These are phyloP conservation scores for Branchinecta lindahli DNA, from an alignment of 1,140 invertebrate species.

Conservation along the genomic window DNA sequence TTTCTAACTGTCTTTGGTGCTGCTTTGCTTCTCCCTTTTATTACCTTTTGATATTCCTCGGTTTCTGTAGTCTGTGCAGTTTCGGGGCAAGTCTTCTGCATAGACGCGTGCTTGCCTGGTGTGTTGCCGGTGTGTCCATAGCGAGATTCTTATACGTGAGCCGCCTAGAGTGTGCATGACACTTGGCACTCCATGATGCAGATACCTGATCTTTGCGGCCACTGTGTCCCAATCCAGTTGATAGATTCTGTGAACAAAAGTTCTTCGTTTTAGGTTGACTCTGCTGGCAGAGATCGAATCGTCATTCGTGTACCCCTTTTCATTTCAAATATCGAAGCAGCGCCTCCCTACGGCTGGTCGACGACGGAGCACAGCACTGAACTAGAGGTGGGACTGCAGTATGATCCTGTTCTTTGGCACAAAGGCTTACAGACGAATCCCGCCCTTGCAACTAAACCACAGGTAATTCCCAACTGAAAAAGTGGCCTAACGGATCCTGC, in stretches of 20 bases:
- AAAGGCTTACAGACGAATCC: constrained; percentile 30
- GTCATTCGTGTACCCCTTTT: constrained; percentile 35
- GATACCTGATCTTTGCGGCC: too few relatives aligned
- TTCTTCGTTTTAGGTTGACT: constrained; percentile 11
- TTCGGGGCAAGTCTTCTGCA: too few relatives aligned
- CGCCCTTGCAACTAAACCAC: constrained; percentile 26
- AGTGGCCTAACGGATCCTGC: constrained; percentile 18
- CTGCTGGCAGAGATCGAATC: constrained; percentile 30
- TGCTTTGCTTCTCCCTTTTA: too few relatives aligned
- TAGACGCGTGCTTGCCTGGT: too few relatives aligned
- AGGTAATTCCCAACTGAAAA: constrained; percentile 13
- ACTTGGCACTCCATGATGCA: too few relatives aligned
- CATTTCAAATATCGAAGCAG: constrained; percentile 34
- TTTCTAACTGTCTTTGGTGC: too few relatives aligned
- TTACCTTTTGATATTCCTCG: too few relatives aligned
- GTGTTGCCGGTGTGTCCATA: too few relatives aligned
- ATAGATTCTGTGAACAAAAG: not conserved
- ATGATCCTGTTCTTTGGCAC: constrained; percentile 32
- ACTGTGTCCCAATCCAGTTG: not conserved
- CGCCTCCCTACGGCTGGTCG: constrained; percentile 32
- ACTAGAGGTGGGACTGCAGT: constrained; percentile 36
- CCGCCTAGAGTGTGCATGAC: too few relatives aligned
- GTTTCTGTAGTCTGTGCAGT: too few relatives aligned
- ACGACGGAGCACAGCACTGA: constrained; percentile 35
- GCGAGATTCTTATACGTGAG: too few relatives aligned